Conservation (phyloP, 2,113 vertebrate genomes). For the Gopherus flavomarginatus region DNA sequence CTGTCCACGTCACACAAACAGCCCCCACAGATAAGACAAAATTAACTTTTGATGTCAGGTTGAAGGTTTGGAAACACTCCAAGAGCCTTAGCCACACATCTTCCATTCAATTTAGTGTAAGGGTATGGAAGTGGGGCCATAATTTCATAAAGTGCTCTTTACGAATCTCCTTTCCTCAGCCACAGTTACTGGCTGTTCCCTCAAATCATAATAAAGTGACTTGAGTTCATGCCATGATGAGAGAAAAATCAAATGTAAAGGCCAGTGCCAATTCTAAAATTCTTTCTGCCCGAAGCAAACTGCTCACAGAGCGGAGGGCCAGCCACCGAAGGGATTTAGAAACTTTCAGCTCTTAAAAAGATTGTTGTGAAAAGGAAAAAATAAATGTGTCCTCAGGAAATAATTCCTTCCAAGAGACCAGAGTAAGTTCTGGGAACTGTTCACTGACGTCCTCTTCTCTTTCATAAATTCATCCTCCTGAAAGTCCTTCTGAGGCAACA, state of each 20-base stretch:
- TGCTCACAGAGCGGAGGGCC: too few relatives aligned
- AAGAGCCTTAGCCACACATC: neutral
- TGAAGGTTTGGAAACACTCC: rapidly evolving
- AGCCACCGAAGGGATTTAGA: rapidly evolving
- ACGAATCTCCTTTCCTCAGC: neutral
- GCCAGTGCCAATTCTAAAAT: rapidly evolving
- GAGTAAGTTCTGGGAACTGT: rapidly evolving
- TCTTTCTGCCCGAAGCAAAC: neutral
- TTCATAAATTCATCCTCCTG: neutral
- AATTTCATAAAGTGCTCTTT: neutral
- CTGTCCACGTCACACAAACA: neutral
- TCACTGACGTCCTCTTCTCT: neutral
- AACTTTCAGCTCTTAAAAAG: neutral
- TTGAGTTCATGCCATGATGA: too few relatives aligned
- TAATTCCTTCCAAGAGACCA: neutral
- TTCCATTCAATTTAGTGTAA: too few relatives aligned
- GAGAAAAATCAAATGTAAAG: neutral
- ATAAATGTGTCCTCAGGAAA: rapidly evolving
- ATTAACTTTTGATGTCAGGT: neutral
- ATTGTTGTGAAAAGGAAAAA: neutral
- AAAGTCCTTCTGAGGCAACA: neutral
- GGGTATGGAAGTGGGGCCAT: neutral
- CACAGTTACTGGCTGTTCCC: rapidly evolving
- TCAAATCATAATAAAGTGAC: neutral
- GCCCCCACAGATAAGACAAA: neutral